phyloP scores from a whole-genome alignment of 2,797 vertebrate genomes.

The Diglossa cyanea region DNA sequence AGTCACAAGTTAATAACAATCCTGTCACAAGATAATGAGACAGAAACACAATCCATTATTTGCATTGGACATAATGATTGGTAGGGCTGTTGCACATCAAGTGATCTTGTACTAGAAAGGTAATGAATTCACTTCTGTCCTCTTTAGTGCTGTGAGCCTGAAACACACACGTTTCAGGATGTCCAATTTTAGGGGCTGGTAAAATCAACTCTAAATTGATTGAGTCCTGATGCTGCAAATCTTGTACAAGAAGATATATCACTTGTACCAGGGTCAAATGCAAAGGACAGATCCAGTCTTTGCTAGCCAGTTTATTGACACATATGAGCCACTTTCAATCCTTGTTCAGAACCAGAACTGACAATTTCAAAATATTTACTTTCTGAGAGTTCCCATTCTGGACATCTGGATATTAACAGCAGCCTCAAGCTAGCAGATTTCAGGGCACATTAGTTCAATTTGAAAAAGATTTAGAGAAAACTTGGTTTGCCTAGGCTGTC shows the following conservation, averaged over 20 bases:
- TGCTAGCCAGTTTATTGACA: background rate
- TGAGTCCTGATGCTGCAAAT: background rate
- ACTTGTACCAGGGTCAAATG: background rate
- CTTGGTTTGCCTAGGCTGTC: background rate
- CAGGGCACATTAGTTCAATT: background rate
- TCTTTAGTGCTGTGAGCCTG: background rate
- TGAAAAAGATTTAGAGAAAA: background rate
- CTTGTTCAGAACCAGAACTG: background rate
- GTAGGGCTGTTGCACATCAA: background rate
- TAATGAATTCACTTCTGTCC: background rate
- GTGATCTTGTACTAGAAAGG: background rate
- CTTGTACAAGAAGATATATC: background rate
- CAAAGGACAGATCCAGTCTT: background rate
- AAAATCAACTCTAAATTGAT: background rate
- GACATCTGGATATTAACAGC: background rate
- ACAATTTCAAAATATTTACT: background rate
- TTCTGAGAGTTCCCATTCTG: background rate
- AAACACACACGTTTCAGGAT: background rate
- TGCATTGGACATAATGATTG: background rate
- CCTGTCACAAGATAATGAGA: background rate
- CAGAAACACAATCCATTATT: conserved; percentile 2
- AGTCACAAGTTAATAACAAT: background rate
- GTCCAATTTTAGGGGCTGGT: background rate
- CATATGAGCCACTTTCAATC: background rate
- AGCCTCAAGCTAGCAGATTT: background rate